Percentiles rank a stretch among this genome's conserved stretches.
Evolutionary conservation across 2,113 vertebrate species (phyloP).

Genomic region (Sylvicapra grimmia): DNA sequence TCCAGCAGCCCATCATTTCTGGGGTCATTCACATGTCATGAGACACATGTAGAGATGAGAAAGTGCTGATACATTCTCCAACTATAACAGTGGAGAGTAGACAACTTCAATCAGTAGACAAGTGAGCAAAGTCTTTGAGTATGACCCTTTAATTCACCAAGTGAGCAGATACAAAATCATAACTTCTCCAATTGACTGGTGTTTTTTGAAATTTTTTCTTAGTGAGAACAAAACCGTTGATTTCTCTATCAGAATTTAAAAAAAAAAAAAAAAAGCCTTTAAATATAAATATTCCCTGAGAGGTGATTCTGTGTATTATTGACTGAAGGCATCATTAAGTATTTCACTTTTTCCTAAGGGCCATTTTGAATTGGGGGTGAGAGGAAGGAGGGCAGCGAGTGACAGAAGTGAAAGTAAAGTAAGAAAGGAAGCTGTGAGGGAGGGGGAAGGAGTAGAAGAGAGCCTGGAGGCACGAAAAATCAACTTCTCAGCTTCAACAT

Average conservation of each 20-base stretch:
- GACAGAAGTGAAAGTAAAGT: neutral
- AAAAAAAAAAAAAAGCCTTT: neutral
- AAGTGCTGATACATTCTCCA: neutral
- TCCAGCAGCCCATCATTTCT: neutral
- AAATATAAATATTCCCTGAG: neutral
- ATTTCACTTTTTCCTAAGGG: neutral
- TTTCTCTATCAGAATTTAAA: neutral
- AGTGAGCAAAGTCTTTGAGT: neutral
- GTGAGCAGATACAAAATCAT: neutral
- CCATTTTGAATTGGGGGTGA: neutral
- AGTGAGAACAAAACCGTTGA: constrained; percentile 2
- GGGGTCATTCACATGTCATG: neutral
- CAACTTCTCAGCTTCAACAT: neutral
- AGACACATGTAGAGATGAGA: neutral
- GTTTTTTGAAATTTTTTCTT: neutral
- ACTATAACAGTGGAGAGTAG: neutral
- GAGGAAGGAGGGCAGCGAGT: neutral
- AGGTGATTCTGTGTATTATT: neutral
- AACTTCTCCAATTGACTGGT: neutral
- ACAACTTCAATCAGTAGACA: neutral
- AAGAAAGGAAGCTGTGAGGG: neutral
- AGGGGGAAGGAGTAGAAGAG: neutral
- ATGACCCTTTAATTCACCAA: neutral
- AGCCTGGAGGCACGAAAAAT: neutral
- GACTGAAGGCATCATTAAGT: neutral